Evolutionary conservation across 2,888 invertebrate species (phyloP), one percentile per base, ranked within the genome.

Genomic region (Plemyria rubiginata): DNA sequence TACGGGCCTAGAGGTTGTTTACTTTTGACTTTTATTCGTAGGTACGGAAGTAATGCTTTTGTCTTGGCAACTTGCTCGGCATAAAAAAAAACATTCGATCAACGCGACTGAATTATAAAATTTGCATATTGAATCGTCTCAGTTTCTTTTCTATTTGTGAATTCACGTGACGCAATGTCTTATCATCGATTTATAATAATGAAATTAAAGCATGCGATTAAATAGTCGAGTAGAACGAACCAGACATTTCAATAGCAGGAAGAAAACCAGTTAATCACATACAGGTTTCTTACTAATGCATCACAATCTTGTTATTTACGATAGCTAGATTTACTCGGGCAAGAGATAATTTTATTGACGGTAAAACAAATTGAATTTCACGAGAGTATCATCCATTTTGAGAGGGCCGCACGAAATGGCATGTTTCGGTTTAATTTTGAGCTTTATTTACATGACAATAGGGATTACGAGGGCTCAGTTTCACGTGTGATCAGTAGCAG

Each of bases 21-120:
- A 92, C 91, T 90, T 90, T 89, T 91, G 91, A 91, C 92, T 92
- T 92, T 91, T 84, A 84, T 84, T 78, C 85, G 82, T 76, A 77
- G 75, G 79, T 75, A 76, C 91, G 92, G 92, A 92, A 92, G 92
- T 89, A 78, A 82, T 82, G 76, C 80, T 83, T 84, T 85, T 85
- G 85, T 89, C 84, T 81, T 84, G 77, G 78, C 78, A 80, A 85
- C 57, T 55, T 55, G 55, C 48, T 62, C 60, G 52, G 65, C 67
- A 61, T 65, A 65, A 62, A 65, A 62, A 38, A 54, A 57, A 62
- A 62, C 64, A 59, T 41, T 59, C 48, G 54, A 60, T 36, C 67
- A 52, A 62, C 54, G 38, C 49, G 53, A 11, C 40, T 49, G 32
- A 41, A 54, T 54, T 45, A 41, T 52, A 28, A 41, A 52, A 56